Conservation (phyloP, 2,113 vertebrate species). For the Leptobrachium leishanense region DNA sequence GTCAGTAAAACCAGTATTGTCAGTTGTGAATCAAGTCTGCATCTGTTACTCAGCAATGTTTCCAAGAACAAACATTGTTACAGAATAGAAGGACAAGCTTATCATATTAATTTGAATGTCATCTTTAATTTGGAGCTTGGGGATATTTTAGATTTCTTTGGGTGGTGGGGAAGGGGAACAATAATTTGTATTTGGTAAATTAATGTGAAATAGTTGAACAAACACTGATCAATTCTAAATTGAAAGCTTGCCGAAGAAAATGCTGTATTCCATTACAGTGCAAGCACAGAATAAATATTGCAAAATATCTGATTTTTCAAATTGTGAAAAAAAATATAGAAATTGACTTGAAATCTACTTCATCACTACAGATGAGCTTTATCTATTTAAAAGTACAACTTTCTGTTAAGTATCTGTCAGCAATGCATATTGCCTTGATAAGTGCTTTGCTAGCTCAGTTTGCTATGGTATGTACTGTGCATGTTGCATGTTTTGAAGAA, state of each 20-base stretch:
- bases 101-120: too few species aligned
- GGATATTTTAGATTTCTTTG: constrained; percentile 41
- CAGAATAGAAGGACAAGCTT: too few species aligned
- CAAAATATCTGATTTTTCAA: constrained; percentile 37
- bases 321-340: constrained; percentile 20
- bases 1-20: too few species aligned
- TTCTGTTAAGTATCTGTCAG: constrained; percentile 55
- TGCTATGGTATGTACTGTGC: constrained; percentile 64
- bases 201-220: constrained; percentile 23
- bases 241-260: constrained; percentile 26
- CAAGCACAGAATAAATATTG: constrained; percentile 28
- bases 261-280: constrained; percentile 23
- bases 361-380: constrained; percentile 52
- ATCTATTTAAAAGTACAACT: constrained; percentile 54
- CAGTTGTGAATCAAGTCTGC: too few species aligned
- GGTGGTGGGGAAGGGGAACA: background rate
- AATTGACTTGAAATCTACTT: constrained; percentile 49
- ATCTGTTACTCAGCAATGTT: too few species aligned
- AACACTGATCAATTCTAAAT: constrained; percentile 38
- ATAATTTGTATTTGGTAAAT: background rate
- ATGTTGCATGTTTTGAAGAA: constrained; percentile 61
- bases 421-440: constrained; percentile 59
- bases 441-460: constrained; percentile 64
- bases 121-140: constrained; percentile 54
- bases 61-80: too few species aligned